Conservation (phyloP, 2,113 vertebrate genomes). For the Sceloporus tristichus region DNA sequence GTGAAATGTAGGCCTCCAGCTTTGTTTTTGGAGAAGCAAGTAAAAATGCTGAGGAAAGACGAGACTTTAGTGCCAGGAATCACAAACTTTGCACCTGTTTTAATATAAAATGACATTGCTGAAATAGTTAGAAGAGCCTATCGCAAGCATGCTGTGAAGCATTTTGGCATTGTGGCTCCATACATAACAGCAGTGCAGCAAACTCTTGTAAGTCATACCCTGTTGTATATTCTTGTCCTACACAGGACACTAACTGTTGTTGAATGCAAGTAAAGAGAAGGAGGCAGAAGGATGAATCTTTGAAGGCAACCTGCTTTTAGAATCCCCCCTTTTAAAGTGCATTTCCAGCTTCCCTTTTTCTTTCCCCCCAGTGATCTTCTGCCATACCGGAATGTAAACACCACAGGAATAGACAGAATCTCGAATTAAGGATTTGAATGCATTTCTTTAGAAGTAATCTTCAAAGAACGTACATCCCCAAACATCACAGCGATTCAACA, state of each 20-base stretch:
- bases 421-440: conserved; percentile 82
- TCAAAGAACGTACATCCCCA: conserved; percentile 81
- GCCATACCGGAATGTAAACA: conserved; percentile 83
- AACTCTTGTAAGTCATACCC: conserved; percentile 43
- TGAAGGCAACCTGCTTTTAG: conserved; percentile 70
- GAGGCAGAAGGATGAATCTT: conserved; percentile 63
- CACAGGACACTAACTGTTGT: conserved; percentile 60
- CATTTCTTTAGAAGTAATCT: conserved; percentile 84
- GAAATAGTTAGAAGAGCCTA: background rate
- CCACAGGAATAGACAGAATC: conserved; percentile 83
- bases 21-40: conserved; percentile 63
- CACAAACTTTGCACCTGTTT: conserved; percentile 48
- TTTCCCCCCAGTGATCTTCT: conserved; percentile 73
- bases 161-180: conserved; percentile 16
- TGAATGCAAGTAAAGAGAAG: conserved; percentile 58
- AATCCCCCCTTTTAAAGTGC: conserved; percentile 66
- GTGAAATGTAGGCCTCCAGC: background rate
- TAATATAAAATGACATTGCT: conserved; percentile 42
- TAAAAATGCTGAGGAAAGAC: conserved; percentile 67
- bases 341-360: conserved; percentile 74
- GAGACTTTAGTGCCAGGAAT: conserved; percentile 49
- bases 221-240: conserved; percentile 45
- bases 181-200: conserved; percentile 24
- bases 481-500: conserved; percentile 78
- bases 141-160: background rate